phyloP scores from a whole-genome alignment of 1,140 invertebrate species.

The Eulimnadia texana region DNA sequence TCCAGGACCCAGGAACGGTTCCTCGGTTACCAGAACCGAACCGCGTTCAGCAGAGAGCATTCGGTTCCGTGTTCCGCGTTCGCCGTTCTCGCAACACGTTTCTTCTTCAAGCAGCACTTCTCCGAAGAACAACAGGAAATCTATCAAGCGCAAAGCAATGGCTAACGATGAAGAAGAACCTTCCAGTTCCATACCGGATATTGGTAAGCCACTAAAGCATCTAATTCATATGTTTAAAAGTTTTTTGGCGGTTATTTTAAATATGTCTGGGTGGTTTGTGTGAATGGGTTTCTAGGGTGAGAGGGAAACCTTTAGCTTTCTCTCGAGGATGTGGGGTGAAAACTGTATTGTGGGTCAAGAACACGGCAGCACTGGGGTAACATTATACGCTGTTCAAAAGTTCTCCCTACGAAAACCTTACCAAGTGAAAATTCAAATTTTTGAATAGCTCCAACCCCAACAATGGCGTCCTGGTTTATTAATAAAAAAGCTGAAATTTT shows the following conservation, averaged over 20 bases:
- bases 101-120: background rate
- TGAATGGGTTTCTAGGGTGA: background rate
- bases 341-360: background rate
- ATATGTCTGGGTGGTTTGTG: too few relatives aligned
- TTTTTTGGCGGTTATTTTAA: too few relatives aligned
- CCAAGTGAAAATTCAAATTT: too few relatives aligned
- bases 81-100: background rate
- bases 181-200: slow-evolving; percentile 15
- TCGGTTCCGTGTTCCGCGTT: too few relatives aligned
- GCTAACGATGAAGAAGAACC: slow-evolving; percentile 6
- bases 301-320: background rate
- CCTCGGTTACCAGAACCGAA: too few relatives aligned
- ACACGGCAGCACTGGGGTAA: background rate
- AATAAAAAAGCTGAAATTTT: too few relatives aligned
- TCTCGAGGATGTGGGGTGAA: background rate
- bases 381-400: background rate
- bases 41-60: too few relatives aligned
- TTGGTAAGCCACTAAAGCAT: slow-evolving; percentile 6
- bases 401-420: background rate
- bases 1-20: background rate
- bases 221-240: background rate
- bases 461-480: background rate
- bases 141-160: background rate
- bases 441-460: background rate
- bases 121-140: slow-evolving; percentile 5